Evolutionary conservation across 2,113 vertebrate genomes (phyloP), one percentile per base, ranked within the genome.

Genomic region (Passer domesticus): DNA sequence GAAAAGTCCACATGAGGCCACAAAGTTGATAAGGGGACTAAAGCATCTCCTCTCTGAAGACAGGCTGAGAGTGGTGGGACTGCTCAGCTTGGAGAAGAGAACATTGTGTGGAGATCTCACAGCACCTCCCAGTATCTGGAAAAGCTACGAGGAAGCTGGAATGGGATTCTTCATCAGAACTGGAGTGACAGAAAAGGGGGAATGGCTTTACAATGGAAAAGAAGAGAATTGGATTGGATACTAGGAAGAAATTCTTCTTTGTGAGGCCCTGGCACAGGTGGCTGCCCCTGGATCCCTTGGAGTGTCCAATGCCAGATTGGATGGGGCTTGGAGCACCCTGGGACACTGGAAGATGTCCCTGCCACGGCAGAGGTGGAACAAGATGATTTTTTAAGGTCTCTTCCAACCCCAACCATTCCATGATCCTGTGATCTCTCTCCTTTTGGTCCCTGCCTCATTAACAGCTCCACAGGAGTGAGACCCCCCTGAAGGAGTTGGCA

Each of bases 291-390:
- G 30, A 58, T 46, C 16, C 44, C 33, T 74, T 69, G 33, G 0
- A 74, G 37, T 59, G 39, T 0, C 53, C 60, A 25, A 53, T 33
- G 27, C 15, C 44, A 37, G 44, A 37, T 0, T 59, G 68, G 67
- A 31, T 0, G 0, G 24, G 35, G 49, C 16, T 70, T 30, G 66
- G 44, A 59, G 44, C 15, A 43, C 0, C 13, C 23, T 46, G 52
- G 53, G 23, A 9, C 0, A 2, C 24, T n/a, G 33, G 33, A 4
- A 74, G 11, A 6, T 59, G 86, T 33, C 60, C 8, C 27, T 66
- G 37, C 25, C 35, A 23, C 15, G 43, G 37, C 27, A 74, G 25
- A 15, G 18, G 15, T 28, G 10, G 31, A 2, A 44, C 0, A 0
- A 5, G 23, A 27, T 21, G 7, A 44, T 4, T 43, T 88, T 58